Percentiles rank a stretch among this genome's conserved stretches.
Conservation (phyloP, 2,888 invertebrate species). For the Galerucella calmariensis region DNA sequence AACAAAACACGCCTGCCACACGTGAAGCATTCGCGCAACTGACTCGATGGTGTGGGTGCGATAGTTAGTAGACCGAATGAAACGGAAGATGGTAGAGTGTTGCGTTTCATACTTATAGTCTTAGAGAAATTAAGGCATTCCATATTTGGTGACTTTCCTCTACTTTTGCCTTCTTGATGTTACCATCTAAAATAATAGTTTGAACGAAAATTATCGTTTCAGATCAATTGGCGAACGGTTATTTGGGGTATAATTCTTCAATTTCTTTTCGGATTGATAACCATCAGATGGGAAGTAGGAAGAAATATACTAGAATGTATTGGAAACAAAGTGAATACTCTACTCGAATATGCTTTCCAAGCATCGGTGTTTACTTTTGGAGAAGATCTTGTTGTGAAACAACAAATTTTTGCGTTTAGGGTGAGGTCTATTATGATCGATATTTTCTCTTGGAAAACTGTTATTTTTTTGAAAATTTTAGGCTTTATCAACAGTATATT, state of each 20-base stretch:
- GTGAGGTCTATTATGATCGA: constrained; percentile 66
- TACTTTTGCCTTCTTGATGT: neutral
- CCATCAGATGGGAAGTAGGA: constrained; percentile 87
- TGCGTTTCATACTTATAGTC: no score
- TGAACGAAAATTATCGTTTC: constrained; percentile 39
- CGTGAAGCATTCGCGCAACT: no score
- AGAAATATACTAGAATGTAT: constrained; percentile 75
- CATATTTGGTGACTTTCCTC: no score
- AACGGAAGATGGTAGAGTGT: no score
- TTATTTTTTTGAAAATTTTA: constrained; percentile 58
- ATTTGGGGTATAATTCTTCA: constrained; percentile 84
- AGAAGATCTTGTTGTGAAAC: constrained; percentile 68
- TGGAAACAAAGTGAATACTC: constrained; percentile 75
- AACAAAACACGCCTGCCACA: no score
- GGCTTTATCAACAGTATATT: constrained; percentile 91
- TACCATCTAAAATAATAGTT: neutral
- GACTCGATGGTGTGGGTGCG: no score
- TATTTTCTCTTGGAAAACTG: neutral
- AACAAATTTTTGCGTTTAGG: constrained; percentile 85
- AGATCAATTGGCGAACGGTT: constrained; percentile 85
- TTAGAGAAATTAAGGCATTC: no score
- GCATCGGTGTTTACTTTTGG: constrained; percentile 91
- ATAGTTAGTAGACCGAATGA: no score
- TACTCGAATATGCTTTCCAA: constrained; percentile 80
- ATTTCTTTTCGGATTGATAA: constrained; percentile 84